phyloP scores from a whole-genome alignment of 2,797 vertebrate species.

The Petrocephalus schoutedeni region DNA sequence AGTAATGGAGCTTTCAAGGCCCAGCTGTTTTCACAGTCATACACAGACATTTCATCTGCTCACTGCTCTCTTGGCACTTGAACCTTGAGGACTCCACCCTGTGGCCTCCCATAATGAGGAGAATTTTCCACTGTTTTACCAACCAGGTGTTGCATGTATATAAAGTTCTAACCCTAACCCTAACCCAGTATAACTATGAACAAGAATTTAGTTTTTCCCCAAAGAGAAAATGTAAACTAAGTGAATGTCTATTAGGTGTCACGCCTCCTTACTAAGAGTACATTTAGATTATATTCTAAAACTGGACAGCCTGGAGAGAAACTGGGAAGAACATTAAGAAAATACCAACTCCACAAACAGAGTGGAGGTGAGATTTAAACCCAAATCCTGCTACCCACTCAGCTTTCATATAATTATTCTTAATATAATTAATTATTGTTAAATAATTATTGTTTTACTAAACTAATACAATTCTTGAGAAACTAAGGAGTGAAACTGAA shows the following conservation, averaged over 20 bases:
- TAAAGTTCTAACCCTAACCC: too few relatives aligned
- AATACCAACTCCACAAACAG: not conserved
- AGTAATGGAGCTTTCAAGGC: not conserved
- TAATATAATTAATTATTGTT: too few relatives aligned
- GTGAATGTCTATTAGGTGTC: not conserved
- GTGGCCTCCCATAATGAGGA: not conserved
- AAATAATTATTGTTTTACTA: not conserved
- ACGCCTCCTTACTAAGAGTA: not conserved
- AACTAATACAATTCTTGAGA: not conserved
- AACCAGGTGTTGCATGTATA: not conserved
- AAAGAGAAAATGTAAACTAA: not conserved
- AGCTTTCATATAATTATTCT: not conserved
- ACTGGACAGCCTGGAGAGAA: not conserved
- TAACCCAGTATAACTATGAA: not conserved
- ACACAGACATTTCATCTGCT: not conserved
- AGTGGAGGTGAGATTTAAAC: not conserved
- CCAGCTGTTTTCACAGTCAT: not conserved
- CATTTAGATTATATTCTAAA: not conserved
- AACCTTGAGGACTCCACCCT: not conserved
- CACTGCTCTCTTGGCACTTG: not conserved
- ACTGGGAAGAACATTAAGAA: not conserved
- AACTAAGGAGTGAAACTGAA: not conserved
- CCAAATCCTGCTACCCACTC: not conserved
- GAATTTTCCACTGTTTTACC: not conserved
- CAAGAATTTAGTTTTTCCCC: not conserved